Evolutionary conservation across 2,797 vertebrate species (phyloP).

Genomic region (Jordanella pulchra): DNA sequence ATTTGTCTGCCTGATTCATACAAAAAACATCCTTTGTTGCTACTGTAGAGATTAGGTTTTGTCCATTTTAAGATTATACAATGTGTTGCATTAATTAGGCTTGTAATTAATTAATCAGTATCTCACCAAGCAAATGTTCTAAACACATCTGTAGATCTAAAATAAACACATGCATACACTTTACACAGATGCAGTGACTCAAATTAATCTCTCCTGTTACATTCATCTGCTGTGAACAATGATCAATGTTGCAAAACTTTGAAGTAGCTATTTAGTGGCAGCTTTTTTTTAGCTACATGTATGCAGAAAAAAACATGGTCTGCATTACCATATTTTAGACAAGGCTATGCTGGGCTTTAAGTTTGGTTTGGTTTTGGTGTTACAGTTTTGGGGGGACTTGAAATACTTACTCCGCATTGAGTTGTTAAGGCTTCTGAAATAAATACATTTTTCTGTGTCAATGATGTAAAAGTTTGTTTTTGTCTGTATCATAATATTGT

Average conservation of each 20-base stretch:
- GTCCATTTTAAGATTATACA: neutral
- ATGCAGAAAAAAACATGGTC: neutral
- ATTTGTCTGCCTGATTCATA: neutral
- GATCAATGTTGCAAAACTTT: slow-evolving; percentile 59
- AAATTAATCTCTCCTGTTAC: slow-evolving; percentile 71
- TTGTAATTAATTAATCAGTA: neutral
- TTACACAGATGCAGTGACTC: slow-evolving; percentile 27
- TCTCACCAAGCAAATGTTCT: slow-evolving; percentile 11
- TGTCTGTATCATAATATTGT: neutral
- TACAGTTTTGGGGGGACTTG: too few relatives aligned
- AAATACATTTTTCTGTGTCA: neutral
- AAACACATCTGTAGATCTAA: slow-evolving; percentile 2
- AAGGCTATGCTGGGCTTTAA: neutral
- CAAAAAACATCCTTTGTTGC: neutral
- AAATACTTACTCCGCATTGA: neutral
- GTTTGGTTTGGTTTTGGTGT: too few relatives aligned
- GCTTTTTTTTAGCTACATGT: neutral
- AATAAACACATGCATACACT: neutral
- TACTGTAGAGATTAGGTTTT: neutral
- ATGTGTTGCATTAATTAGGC: slow-evolving; percentile 6
- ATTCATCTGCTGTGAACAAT: slow-evolving; percentile 63
- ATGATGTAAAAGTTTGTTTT: neutral
- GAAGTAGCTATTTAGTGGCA: slow-evolving; percentile 58
- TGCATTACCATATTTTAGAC: neutral
- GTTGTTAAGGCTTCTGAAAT: neutral